These are phyloP conservation scores for Arvicanthis niloticus DNA, from an alignment of 2,113 vertebrate species.

Conservation along the genomic window DNA sequence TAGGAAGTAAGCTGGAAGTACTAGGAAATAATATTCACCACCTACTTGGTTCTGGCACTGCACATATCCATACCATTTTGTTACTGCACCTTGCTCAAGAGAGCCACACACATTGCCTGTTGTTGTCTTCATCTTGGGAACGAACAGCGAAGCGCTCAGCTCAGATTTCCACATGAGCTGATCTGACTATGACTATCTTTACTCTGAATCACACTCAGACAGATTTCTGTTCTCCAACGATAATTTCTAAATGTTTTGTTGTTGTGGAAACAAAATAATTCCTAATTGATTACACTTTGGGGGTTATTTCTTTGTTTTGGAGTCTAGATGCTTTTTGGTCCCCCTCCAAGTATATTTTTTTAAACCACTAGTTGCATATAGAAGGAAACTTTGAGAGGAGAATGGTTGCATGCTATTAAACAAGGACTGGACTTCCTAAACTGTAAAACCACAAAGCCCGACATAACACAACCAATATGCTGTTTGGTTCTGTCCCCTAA, in stretches of 20 bases:
- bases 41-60: background rate
- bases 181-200: background rate
- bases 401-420: conserved; percentile 70
- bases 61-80: background rate
- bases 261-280: conserved; percentile 68
- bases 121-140: conserved; percentile 7
- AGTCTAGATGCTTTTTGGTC: conserved; percentile 48
- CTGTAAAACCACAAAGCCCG: conserved; percentile 75
- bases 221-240: conserved; percentile 26
- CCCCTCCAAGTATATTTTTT: conserved; percentile 47
- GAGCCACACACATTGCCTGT: background rate
- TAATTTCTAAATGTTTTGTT: conserved; percentile 69
- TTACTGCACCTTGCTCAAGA: background rate
- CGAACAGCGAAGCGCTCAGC: background rate
- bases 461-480: conserved; percentile 72
- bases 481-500: conserved; percentile 77
- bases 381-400: conserved; percentile 63
- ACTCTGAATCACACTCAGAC: conserved; percentile 41
- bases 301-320: conserved; percentile 48
- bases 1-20: background rate
- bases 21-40: background rate
- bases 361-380: conserved; percentile 5
- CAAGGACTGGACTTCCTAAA: conserved; percentile 70
- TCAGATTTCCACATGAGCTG: conserved; percentile 9
- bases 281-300: conserved; percentile 37